These are phyloP conservation scores for Oxyteleia sp. DNA, from an alignment of 2,888 invertebrate genomes.

Conservation along the genomic window DNA sequence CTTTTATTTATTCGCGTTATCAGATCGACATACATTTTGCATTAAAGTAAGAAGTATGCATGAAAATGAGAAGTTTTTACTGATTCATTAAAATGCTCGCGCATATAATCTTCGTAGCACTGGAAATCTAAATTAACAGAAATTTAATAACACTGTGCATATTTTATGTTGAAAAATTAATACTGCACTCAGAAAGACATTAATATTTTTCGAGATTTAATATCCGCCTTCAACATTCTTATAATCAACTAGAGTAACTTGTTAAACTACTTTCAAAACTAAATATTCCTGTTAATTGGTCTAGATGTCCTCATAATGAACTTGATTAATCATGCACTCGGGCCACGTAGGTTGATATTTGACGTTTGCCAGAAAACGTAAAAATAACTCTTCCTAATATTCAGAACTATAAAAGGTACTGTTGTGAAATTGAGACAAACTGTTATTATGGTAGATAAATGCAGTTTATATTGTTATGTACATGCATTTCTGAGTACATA, in stretches of 20 bases:
- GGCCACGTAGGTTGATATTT: not conserved
- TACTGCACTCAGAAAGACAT: not conserved
- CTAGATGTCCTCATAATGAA: constrained; percentile 8
- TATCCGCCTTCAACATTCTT: constrained; percentile 11
- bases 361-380: constrained; percentile 1
- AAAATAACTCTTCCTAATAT: too few species aligned
- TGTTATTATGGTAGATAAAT: too few species aligned
- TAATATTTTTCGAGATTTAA: constrained; percentile 11
- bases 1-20: constrained; percentile 12
- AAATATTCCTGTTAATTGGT: constrained; percentile 14
- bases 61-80: not conserved
- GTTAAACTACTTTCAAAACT: constrained; percentile 15
- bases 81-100: constrained; percentile 2
- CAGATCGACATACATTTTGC: constrained; percentile 21
- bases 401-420: too few species aligned
- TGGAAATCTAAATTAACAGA: not conserved
- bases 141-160: not conserved
- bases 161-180: not conserved
- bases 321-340: constrained; percentile 7
- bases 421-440: too few species aligned
- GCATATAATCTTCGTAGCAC: not conserved
- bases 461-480: too few species aligned
- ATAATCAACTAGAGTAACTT: constrained; percentile 6
- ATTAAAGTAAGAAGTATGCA: constrained; percentile 12
- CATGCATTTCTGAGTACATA: too few species aligned